Evolutionary conservation across 2,113 vertebrate species (phyloP).

Genomic region (Cephalopterus ornatus): DNA sequence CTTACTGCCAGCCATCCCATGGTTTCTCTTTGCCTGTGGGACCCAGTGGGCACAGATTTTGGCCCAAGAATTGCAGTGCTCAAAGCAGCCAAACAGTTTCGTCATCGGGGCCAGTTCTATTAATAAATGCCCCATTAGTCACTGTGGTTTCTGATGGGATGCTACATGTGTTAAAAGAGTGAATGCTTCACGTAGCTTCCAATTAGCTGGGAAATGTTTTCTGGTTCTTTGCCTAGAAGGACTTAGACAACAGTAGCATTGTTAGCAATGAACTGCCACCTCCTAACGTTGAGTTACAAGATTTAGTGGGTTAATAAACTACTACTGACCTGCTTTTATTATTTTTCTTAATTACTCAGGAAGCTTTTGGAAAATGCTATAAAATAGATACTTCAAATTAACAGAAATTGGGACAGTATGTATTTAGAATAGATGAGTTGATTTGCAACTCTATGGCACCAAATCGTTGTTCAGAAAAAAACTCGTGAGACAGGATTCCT

Average conservation of each 20-base stretch:
- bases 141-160: neutral
- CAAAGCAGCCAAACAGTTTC: neutral
- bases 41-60: neutral
- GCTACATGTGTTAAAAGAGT: neutral
- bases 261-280: neutral
- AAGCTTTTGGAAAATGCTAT: neutral
- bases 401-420: neutral
- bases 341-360: neutral
- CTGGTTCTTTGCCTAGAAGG: slow-evolving; percentile 40
- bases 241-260: slow-evolving; percentile 27
- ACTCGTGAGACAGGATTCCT: neutral
- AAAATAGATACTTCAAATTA: neutral
- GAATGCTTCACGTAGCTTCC: neutral
- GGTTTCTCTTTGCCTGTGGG: neutral
- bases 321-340: neutral
- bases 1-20: neutral
- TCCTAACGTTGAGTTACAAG: neutral
- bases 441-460: neutral
- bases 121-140: neutral
- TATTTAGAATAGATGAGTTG: neutral
- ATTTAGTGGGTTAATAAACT: slow-evolving; percentile 31
- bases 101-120: neutral
- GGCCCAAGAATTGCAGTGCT: neutral
- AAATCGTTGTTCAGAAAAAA: neutral
- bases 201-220: slow-evolving; percentile 41